Evolutionary conservation across 2,113 vertebrate species (phyloP), one percentile per base, ranked within the genome.

Genomic region (Steatornis caripensis): DNA sequence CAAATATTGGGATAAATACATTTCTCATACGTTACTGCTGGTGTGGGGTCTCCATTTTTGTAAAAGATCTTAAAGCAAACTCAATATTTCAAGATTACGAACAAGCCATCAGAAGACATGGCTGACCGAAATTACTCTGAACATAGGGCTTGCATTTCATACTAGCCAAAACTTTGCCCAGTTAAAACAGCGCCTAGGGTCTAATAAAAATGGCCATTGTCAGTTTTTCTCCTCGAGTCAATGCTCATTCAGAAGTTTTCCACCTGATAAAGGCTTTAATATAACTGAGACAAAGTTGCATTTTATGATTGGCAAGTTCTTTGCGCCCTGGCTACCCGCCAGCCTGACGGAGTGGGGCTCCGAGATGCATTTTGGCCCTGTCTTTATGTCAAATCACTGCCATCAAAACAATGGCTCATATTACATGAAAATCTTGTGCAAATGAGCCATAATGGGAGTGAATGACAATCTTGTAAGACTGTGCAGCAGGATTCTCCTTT

Each of bases 401-500:
- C 98, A 98, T 97, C 97, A 97, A 98, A 98, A 98, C 98, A 98
- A 98, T 98, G 97, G 98, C 93, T 97, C 98, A 98, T 98, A 98
- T 99, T 98, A 98, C 99, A 98, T 95, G 98, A 98, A 98, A 98
- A 98, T 98, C 98, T 98, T 98, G 98, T 98, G 98, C 98, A 98
- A 98, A 98, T 98, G 97, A 98, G 97, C 98, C 97, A 97, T 98
- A 98, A 98, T 98, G 96, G 98, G 97, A 97, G 91, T 98, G 98
- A 98, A 98, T 98, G 98, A 98, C 98, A 98, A 97, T 98, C 98
- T 98, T 72, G 78, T 98, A 98, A 99, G 98, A 98, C 97, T 85
- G 94, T 98, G 96, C 98, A 98, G 99, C 98, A 97, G 98, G 98
- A 98, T 97, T 98, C 97, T 96, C 95, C 98, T 99, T 99, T 99